Evolutionary conservation across 2,888 invertebrate species (phyloP).

Genomic region (Pollenia labialis): DNA sequence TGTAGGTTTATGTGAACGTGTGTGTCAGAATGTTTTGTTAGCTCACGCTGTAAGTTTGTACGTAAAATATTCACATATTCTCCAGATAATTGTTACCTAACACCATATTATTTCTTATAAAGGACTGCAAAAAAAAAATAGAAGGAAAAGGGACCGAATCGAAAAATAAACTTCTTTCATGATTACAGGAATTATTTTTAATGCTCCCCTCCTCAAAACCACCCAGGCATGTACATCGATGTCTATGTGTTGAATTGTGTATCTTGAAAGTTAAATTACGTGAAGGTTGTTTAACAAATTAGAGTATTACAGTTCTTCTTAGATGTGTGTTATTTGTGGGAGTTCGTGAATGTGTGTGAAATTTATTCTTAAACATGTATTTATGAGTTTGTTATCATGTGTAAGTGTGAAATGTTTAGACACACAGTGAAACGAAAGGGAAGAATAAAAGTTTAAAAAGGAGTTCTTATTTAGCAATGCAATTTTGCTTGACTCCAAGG

Average conservation of each 20-base stretch:
- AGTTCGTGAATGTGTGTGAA: background rate
- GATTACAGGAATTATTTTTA: slow-evolving; percentile 52
- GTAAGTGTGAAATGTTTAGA: background rate
- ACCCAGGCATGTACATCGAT: background rate
- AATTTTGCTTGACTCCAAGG: no score
- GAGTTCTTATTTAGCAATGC: no score
- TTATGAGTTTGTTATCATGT: background rate
- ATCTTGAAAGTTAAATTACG: slow-evolving; percentile 18
- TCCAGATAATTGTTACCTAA: slow-evolving; percentile 35
- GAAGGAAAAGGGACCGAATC: slow-evolving; percentile 11
- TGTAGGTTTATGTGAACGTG: no score
- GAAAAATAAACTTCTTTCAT: slow-evolving; percentile 38
- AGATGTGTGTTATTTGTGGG: no score
- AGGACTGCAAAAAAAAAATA: background rate
- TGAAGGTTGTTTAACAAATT: slow-evolving; percentile 29
- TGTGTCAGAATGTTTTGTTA: background rate
- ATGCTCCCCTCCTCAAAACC: slow-evolving; percentile 16
- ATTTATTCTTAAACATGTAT: slow-evolving; percentile 9
- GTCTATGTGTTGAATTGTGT: background rate
- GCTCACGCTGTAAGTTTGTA: background rate
- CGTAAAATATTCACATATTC: slow-evolving; percentile 13
- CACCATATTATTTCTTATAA: background rate
- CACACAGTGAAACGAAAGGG: no score
- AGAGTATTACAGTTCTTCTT: background rate
- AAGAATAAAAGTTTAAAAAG: no score